Base-by-base conservation (phyloP, 53 echinoderm and acorn worm species). In the Temnopleurus reevesii region DNA sequence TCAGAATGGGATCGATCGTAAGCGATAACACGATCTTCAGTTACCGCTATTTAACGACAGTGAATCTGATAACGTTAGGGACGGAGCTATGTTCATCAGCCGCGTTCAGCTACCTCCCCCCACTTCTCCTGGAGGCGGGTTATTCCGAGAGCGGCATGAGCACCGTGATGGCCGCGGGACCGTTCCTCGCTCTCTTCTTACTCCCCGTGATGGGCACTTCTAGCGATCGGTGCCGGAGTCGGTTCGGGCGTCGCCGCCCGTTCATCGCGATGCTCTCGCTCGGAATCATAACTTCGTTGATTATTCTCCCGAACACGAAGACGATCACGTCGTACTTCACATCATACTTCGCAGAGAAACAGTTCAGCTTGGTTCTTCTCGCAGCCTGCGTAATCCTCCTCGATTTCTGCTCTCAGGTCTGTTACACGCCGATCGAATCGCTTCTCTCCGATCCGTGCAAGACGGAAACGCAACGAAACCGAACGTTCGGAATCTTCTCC, bases 21-120 rank as follows among this genome's bases (percentile, higher is more conserved):
- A 51, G 64, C 5, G 92, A 92, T 21, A 85, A 49, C 63, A 60
- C 80, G 23, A 89, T 92, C 21, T 94, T 94, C 77, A 86, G 94
- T 34, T 58, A 86, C n/a, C 66, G 80, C 5, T 99, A 99, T 51
- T 87, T 99, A 3, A 26, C 89, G 3, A 12, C 34, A 3, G 82
- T 96, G 31, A 99, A 99, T 63, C 33, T 94, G 23, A 93, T 96
- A 85, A 99, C 96, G 19, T 93, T 91, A 27, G 95, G 99, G 31
- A 89, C 94, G 12, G 99, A 99, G 81, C 89, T 99, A 18, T 99
- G 99, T 84, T 60, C 96, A 5, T 99, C 99, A 0, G 96, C 99
- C 0, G 94, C 99, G 2, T 99, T 99, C 81, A 92, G 99, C 46
- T 99, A 99, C 81, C 95, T 99, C 3, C 99, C 99, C 0, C 96